A percentile compares a stretch with the other conserved stretches of the same genome.
Evolutionary conservation across 2,888 invertebrate species (phyloP).

Genomic region (Cheilosia vulpina): DNA sequence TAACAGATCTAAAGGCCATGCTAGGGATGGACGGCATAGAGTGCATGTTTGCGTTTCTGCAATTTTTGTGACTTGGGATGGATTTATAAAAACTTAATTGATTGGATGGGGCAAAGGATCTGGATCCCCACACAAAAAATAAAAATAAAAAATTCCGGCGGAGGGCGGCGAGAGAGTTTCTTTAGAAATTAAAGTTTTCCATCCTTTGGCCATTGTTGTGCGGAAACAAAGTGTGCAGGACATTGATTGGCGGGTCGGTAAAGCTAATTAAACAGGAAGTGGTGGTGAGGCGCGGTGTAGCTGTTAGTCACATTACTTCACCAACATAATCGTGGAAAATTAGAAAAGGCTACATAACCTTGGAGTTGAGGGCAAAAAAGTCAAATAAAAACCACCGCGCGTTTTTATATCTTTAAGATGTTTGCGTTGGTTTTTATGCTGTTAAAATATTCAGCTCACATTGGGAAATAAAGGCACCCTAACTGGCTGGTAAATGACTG

Average conservation of each 20-base stretch:
- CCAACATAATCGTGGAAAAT: slow-evolving; percentile 41
- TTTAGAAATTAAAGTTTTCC: slow-evolving; percentile 53
- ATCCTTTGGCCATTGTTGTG: slow-evolving; percentile 51
- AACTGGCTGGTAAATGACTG: slow-evolving; percentile 25
- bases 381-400: not conserved
- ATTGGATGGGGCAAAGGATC: slow-evolving; percentile 66
- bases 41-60: slow-evolving; percentile 69
- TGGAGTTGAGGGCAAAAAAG: not conserved
- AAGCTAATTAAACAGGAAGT: slow-evolving; percentile 60
- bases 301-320: slow-evolving; percentile 46
- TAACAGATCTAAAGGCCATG: slow-evolving; percentile 68
- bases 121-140: slow-evolving; percentile 20
- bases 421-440: not conserved
- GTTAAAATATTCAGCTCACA: slow-evolving; percentile 34
- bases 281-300: slow-evolving; percentile 1
- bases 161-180: slow-evolving; percentile 6
- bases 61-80: slow-evolving; percentile 64
- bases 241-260: slow-evolving; percentile 55
- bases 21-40: slow-evolving; percentile 35
- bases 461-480: slow-evolving; percentile 6
- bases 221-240: slow-evolving; percentile 38
- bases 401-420: slow-evolving; percentile 21
- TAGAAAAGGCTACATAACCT: not conserved
- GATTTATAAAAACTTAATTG: slow-evolving; percentile 67
- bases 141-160: not conserved